A percentile compares a stretch with the other conserved stretches of the same genome.
phyloP scores from a whole-genome alignment of 2,888 invertebrate genomes.

The Alviniconcha strummeri region DNA sequence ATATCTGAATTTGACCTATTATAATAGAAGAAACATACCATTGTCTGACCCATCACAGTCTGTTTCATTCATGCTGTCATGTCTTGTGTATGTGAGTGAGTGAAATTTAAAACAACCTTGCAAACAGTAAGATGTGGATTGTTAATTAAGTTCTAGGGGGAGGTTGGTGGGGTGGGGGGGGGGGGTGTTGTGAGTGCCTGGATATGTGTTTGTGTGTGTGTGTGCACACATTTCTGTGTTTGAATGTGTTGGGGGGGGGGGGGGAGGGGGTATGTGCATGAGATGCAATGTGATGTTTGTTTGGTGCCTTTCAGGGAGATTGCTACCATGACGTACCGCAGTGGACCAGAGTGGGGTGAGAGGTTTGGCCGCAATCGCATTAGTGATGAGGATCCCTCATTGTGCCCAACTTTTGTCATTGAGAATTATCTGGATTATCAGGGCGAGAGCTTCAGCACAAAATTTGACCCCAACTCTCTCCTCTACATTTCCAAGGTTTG shows the following conservation, averaged over 20 bases:
- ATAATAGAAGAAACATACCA: no score
- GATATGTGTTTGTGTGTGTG: not conserved
- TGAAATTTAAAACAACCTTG: no score
- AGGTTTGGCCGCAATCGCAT: constrained; percentile 68
- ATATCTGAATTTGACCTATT: no score
- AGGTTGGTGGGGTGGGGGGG: no score
- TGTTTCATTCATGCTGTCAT: no score
- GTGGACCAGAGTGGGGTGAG: constrained; percentile 72
- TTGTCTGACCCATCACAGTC: no score
- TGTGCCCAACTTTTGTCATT: constrained; percentile 71
- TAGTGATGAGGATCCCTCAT: constrained; percentile 52
- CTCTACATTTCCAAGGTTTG: constrained; percentile 72
- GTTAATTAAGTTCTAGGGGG: no score
- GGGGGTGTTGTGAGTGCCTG: not conserved
- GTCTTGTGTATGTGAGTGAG: no score
- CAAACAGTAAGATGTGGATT: no score
- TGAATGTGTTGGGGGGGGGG: no score
- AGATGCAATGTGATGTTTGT: not conserved
- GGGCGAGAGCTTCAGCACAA: constrained; percentile 70
- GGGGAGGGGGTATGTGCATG: not conserved
- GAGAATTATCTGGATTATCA: constrained; percentile 73
- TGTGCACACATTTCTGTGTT: not conserved
- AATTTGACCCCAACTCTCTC: constrained; percentile 72
- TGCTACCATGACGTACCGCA: constrained; percentile 71
- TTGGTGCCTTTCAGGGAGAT: constrained; percentile 62